Percentiles rank a stretch among this genome's conserved stretches.
phyloP scores from a whole-genome alignment of 2,888 invertebrate genomes.

The Trissoscelio sp. region DNA sequence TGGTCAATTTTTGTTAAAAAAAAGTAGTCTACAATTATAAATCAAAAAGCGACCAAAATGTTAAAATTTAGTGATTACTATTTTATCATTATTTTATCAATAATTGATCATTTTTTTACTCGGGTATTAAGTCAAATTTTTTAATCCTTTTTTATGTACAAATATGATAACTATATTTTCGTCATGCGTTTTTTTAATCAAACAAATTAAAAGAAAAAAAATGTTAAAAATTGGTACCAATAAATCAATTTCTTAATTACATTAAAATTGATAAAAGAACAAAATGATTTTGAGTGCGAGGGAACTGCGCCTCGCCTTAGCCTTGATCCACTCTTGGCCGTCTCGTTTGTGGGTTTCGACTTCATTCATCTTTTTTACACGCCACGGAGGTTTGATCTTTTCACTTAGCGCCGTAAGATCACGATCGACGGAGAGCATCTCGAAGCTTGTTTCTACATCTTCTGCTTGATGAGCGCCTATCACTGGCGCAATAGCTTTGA shows the following conservation, averaged over 20 bases:
- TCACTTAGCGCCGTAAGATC: slow-evolving; percentile 42
- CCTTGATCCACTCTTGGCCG: slow-evolving; percentile 78
- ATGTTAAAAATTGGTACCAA: too few species aligned
- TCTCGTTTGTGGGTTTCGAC: slow-evolving; percentile 69
- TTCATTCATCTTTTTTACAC: slow-evolving; percentile 70
- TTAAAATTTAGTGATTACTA: too few species aligned
- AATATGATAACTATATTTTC: too few species aligned
- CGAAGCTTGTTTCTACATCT: slow-evolving; percentile 10
- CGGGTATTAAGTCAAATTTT: too few species aligned
- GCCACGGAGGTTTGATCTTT: slow-evolving; percentile 53
- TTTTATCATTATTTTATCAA: too few species aligned
- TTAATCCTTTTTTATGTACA: too few species aligned
- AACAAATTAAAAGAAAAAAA: too few species aligned
- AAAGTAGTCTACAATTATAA: too few species aligned
- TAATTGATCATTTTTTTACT: too few species aligned
- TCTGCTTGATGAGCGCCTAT: slow-evolving; percentile 19
- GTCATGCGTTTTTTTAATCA: too few species aligned
- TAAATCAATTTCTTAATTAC: background rate
- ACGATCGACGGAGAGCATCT: slow-evolving; percentile 24
- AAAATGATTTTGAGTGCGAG: slow-evolving; percentile 41
- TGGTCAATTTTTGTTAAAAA: too few species aligned
- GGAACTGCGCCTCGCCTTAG: slow-evolving; percentile 71
- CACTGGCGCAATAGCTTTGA: slow-evolving; percentile 21
- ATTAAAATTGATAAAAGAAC: slow-evolving; percentile 4
- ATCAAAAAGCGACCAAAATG: too few species aligned